These are phyloP conservation scores for Stomatorhinus ivindoensis DNA, from an alignment of 2,113 vertebrate species.

Conservation along the genomic window DNA sequence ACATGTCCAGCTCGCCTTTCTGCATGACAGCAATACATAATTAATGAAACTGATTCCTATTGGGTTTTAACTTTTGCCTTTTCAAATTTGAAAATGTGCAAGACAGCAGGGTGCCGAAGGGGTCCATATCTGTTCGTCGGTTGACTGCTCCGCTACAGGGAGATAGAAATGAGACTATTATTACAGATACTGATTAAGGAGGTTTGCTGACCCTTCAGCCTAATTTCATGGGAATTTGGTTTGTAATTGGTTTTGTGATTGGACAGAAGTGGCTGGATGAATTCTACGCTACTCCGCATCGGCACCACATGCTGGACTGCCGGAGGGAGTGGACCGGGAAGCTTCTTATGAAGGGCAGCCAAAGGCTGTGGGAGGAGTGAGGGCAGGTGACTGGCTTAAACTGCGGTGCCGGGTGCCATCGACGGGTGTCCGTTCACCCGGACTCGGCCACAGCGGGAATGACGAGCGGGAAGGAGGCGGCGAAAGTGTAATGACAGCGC, in stretches of 20 bases:
- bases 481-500: not conserved
- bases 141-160: not conserved
- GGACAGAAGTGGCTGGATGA: not conserved
- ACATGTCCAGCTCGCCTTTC: not conserved
- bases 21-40: not conserved
- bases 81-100: not conserved
- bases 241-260: conserved; percentile 12
- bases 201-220: not conserved
- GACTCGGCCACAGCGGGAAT: not conserved
- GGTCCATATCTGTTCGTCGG: not conserved
- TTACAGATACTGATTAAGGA: not conserved
- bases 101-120: not conserved
- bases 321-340: not conserved
- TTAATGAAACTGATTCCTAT: not conserved
- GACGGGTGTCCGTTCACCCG: not conserved
- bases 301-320: not conserved
- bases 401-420: not conserved
- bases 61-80: not conserved
- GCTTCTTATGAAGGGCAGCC: not conserved
- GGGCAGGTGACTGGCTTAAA: not conserved
- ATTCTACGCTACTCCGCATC: not conserved
- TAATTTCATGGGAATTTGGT: conserved; percentile 22
- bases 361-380: not conserved
- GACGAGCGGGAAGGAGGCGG: not conserved
- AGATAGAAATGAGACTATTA: not conserved